A percentile compares a stretch with the other conserved stretches of the same genome.
phyloP scores from a whole-genome alignment of 2,797 vertebrate species.

The Accipiter minullus region DNA sequence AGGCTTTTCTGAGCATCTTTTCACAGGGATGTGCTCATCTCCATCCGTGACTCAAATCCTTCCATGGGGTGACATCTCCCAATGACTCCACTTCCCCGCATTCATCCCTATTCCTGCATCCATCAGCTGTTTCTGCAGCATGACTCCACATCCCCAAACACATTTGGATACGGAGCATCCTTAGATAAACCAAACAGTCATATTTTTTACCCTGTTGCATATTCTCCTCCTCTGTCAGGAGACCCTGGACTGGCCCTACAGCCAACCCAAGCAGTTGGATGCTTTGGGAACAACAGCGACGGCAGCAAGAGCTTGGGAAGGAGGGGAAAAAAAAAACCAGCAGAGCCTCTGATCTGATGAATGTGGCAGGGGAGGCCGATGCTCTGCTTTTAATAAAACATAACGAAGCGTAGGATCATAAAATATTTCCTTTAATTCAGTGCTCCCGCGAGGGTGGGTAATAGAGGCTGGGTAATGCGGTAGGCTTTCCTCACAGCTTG shows the following conservation, averaged over 20 bases:
- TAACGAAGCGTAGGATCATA: conserved; percentile 74
- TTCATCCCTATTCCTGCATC: neutral
- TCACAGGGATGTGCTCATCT: too few species aligned
- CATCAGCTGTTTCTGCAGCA: neutral
- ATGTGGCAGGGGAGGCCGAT: conserved; percentile 30
- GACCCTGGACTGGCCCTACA: accelerated
- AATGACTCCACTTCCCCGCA: accelerated
- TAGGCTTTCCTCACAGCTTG: neutral
- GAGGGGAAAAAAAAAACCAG: accelerated
- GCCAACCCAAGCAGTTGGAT: neutral
- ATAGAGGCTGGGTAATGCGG: neutral
- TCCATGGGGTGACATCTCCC: neutral
- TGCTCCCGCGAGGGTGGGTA: conserved; percentile 52
- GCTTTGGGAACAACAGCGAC: neutral
- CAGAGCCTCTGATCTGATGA: neutral
- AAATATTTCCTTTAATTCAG: conserved; percentile 76
- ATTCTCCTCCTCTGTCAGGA: neutral
- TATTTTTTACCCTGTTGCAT: neutral
- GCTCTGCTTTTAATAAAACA: conserved; percentile 73
- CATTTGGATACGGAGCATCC: accelerated
- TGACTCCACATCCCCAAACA: neutral
- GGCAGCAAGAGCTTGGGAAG: neutral
- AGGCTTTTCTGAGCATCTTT: neutral
- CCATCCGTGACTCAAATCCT: neutral
- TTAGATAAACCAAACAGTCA: neutral